Conservation (phyloP, 1,140 invertebrate species). For the Globodera rostochiensis region DNA sequence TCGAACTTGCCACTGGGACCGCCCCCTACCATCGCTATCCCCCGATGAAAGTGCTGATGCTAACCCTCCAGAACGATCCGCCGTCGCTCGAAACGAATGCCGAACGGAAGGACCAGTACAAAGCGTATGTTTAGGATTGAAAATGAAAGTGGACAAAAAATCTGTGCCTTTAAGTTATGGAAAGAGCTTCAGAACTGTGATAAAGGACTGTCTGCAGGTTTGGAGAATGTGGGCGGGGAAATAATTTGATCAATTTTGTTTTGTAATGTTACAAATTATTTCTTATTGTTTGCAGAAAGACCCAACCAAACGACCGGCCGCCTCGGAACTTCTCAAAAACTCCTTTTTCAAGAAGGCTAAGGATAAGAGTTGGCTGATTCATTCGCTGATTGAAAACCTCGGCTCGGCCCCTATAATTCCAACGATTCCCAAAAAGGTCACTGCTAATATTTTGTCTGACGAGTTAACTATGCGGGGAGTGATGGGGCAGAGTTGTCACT, state of each 20-base stretch:
- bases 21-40: constrained; percentile 94
- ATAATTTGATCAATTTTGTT: no score
- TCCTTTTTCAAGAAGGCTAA: constrained; percentile 99
- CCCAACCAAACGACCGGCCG: constrained; percentile 87
- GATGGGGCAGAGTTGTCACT: no score
- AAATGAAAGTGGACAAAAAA: neutral
- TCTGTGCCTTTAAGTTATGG: constrained; percentile 73
- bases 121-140: constrained; percentile 66
- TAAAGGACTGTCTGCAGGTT: constrained; percentile 83
- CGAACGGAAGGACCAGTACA: constrained; percentile 96
- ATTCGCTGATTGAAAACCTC: constrained; percentile 69
- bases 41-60: constrained; percentile 96
- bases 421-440: constrained; percentile 54
- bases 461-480: no score
- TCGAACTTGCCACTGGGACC: constrained; percentile 96
- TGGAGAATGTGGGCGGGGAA: neutral
- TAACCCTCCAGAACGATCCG: constrained; percentile 96
- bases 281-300: constrained; percentile 73
- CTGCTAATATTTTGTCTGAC: neutral
- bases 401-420: constrained; percentile 50
- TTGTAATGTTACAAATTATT: neutral
- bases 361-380: constrained; percentile 80
- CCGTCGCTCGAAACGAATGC: constrained; percentile 91
- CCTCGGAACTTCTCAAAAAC: constrained; percentile 94
- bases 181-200: constrained; percentile 92